These are phyloP conservation scores for Calameuta filiformis DNA, from an alignment of 2,888 invertebrate genomes.

Conservation along the genomic window DNA sequence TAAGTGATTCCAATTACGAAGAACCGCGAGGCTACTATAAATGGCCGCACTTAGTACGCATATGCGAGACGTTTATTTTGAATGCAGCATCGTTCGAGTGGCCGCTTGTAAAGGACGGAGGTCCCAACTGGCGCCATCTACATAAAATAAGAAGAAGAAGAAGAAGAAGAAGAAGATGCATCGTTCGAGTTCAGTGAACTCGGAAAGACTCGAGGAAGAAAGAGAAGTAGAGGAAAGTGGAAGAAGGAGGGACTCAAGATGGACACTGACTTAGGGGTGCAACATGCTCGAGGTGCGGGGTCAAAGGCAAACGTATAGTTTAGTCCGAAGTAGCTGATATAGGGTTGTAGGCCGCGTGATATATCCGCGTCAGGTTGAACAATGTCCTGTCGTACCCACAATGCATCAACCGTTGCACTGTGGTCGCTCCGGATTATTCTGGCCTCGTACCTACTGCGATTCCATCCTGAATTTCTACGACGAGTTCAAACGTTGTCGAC, in stretches of 20 bases:
- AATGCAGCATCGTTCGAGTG: no score
- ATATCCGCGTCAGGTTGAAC: constrained; percentile 54
- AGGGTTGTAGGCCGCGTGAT: constrained; percentile 41
- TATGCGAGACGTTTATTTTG: no score
- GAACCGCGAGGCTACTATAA: no score
- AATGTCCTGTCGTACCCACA: constrained; percentile 49
- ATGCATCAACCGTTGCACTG: constrained; percentile 51
- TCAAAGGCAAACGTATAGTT: constrained; percentile 25
- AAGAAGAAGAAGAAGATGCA: no score
- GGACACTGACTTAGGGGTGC: neutral
- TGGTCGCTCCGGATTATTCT: constrained; percentile 54
- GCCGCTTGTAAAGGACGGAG: no score
- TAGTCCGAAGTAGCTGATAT: constrained; percentile 38
- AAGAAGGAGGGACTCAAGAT: neutral
- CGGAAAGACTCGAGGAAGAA: no score
- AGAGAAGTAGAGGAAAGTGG: constrained; percentile 10
- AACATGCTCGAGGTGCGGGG: neutral
- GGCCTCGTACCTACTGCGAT: constrained; percentile 31
- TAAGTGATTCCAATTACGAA: no score
- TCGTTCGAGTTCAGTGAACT: no score
- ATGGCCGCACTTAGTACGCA: no score
- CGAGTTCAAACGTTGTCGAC: neutral
- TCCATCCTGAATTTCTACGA: neutral
- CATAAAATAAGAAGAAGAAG: no score
- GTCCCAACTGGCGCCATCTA: no score